Percentiles rank a stretch among this genome's conserved stretches.
Conservation (phyloP, 2,888 invertebrate genomes). For the Rhamnusium bicolor region DNA sequence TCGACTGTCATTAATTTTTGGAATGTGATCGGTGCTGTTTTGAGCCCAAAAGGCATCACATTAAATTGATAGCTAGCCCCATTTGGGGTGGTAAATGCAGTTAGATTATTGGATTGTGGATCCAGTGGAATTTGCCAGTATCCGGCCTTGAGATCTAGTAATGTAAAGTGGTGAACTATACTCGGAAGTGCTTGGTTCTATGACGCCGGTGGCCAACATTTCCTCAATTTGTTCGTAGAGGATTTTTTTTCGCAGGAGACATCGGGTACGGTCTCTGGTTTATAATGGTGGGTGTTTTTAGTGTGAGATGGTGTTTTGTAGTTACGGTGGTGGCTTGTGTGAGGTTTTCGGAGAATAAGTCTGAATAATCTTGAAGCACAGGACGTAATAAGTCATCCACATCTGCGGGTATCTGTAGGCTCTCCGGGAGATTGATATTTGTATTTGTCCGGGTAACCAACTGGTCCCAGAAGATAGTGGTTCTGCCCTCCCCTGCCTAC, state of each 20-base stretch:
- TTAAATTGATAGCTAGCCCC: slow-evolving; percentile 37
- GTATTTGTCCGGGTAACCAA: too few species aligned
- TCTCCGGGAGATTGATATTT: too few species aligned
- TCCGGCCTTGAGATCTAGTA: slow-evolving; percentile 36
- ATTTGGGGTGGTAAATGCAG: slow-evolving; percentile 39
- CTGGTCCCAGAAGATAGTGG: too few species aligned
- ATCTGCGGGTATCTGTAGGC: too few species aligned
- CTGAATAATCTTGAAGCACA: too few species aligned
- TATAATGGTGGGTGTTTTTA: neutral
- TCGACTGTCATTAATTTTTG: neutral
- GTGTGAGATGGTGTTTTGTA: neutral
- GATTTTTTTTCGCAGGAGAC: neutral
- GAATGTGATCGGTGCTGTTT: slow-evolving; percentile 39
- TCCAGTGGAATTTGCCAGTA: slow-evolving; percentile 42
- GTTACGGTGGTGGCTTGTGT: too few species aligned
- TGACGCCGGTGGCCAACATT: slow-evolving; percentile 31
- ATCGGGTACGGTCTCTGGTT: slow-evolving; percentile 12
- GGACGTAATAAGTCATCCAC: too few species aligned
- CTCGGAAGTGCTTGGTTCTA: slow-evolving; percentile 6
- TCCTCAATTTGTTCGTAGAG: slow-evolving; percentile 23
- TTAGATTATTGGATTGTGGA: slow-evolving; percentile 24
- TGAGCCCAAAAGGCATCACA: slow-evolving; percentile 40
- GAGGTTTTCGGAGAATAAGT: too few species aligned
- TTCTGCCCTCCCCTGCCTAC: too few species aligned
- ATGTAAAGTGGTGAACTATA: slow-evolving; percentile 25